Evolutionary conservation across 2,113 vertebrate genomes (phyloP).

Genomic region (Pogona vitticeps): DNA sequence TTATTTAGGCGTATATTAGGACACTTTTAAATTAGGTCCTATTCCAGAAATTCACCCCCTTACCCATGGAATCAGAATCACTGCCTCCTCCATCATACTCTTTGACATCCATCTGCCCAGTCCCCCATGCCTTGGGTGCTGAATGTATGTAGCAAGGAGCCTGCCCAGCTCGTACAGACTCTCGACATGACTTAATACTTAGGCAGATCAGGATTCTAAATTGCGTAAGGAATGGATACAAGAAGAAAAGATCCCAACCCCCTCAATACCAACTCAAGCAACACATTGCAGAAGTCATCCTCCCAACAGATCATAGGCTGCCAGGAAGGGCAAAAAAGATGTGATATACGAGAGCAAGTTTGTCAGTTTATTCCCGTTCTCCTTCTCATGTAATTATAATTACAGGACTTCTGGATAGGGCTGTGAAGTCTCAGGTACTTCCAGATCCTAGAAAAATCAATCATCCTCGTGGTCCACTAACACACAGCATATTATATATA

Average conservation of each 20-base stretch:
- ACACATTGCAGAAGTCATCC: too few species aligned
- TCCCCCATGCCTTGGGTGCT: not conserved
- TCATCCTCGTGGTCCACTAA: too few species aligned
- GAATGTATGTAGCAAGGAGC: not conserved
- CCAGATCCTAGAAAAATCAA: not conserved
- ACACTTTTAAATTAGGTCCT: not conserved
- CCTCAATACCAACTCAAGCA: too few species aligned
- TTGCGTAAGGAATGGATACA: too few species aligned
- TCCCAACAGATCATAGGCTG: not conserved
- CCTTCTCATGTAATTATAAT: not conserved
- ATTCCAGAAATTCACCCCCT: not conserved
- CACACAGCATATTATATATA: too few species aligned
- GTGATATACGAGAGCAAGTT: not conserved
- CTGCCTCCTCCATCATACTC: not conserved
- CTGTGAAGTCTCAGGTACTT: not conserved
- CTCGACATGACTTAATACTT: too few species aligned
- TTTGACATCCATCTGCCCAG: not conserved
- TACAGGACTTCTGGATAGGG: not conserved
- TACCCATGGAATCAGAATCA: not conserved
- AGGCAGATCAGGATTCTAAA: too few species aligned
- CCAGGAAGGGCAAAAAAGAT: not conserved
- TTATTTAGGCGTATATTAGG: too few species aligned
- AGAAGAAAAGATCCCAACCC: too few species aligned
- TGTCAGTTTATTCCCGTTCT: not conserved
- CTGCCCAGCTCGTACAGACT: not conserved